These are phyloP conservation scores for Setophaga petechia DNA, from an alignment of 2,113 vertebrate genomes.

Conservation along the genomic window DNA sequence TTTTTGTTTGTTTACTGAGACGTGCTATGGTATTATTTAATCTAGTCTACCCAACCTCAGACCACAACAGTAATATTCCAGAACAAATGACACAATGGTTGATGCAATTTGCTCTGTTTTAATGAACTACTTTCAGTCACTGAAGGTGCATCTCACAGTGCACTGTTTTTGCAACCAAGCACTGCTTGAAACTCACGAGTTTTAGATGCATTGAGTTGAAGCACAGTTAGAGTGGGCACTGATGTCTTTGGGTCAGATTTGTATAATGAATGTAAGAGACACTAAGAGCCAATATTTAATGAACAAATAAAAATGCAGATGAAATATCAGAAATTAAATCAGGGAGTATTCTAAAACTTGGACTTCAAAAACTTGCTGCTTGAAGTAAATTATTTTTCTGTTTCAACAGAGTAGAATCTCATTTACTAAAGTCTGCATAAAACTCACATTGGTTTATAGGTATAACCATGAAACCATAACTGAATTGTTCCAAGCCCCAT, in stretches of 20 bases:
- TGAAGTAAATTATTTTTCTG: background rate
- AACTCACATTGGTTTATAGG: background rate
- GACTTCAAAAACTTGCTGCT: background rate
- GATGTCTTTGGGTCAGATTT: background rate
- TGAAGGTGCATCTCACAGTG: background rate
- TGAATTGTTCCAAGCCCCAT: background rate
- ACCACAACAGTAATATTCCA: background rate
- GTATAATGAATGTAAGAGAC: background rate
- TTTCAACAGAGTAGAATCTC: background rate
- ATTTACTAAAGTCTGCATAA: background rate
- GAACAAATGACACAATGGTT: background rate
- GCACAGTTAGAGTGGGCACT: background rate
- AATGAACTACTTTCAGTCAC: background rate
- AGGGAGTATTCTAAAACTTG: background rate
- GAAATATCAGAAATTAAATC: background rate
- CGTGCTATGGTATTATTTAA: background rate
- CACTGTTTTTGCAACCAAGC: background rate
- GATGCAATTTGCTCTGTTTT: background rate
- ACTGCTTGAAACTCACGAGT: background rate
- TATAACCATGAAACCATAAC: background rate
- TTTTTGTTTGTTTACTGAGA: background rate
- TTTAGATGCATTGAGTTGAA: background rate
- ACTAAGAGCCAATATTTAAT: background rate
- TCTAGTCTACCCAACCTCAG: background rate
- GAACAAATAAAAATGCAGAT: background rate